Evolutionary conservation across 2,888 invertebrate genomes (phyloP).

Genomic region (Acleris laterana): DNA sequence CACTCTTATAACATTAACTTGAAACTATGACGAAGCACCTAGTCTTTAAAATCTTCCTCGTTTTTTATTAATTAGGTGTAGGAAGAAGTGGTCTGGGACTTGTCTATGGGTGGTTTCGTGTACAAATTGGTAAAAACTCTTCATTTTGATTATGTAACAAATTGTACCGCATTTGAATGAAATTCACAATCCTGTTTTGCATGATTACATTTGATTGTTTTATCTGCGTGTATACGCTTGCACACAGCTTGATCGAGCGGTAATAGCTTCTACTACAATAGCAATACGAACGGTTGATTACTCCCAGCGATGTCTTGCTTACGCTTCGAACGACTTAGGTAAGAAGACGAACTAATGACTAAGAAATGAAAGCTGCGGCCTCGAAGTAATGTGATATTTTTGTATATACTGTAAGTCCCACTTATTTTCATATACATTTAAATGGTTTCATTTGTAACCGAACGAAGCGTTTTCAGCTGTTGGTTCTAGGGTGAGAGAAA

Average conservation of each 20-base stretch:
- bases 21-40: slow-evolving; percentile 61
- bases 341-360: slow-evolving; percentile 78
- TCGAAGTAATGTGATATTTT: slow-evolving; percentile 85
- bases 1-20: slow-evolving; percentile 52
- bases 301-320: slow-evolving; percentile 64
- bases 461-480: slow-evolving; percentile 68
- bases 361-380: slow-evolving; percentile 84
- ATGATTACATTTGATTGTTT: slow-evolving; percentile 22
- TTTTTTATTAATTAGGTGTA: slow-evolving; percentile 54
- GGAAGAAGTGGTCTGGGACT: slow-evolving; percentile 48
- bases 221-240: slow-evolving; percentile 34
- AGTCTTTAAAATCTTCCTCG: slow-evolving; percentile 58
- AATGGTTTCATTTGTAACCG: slow-evolving; percentile 79
- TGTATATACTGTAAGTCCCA: slow-evolving; percentile 84
- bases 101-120: slow-evolving; percentile 48
- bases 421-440: slow-evolving; percentile 84
- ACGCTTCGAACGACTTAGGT: slow-evolving; percentile 77
- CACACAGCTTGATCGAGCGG: slow-evolving; percentile 27
- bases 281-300: slow-evolving; percentile 32
- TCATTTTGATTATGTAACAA: slow-evolving; percentile 31
- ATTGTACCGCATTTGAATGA: slow-evolving; percentile 36
- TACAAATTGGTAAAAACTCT: slow-evolving; percentile 39
- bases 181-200: slow-evolving; percentile 37
- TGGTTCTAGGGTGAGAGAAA: slow-evolving; percentile 59
- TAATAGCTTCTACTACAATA: slow-evolving; percentile 35